These are phyloP conservation scores for Perccottus glenii DNA, from an alignment of 2,113 vertebrate genomes.

Conservation along the genomic window DNA sequence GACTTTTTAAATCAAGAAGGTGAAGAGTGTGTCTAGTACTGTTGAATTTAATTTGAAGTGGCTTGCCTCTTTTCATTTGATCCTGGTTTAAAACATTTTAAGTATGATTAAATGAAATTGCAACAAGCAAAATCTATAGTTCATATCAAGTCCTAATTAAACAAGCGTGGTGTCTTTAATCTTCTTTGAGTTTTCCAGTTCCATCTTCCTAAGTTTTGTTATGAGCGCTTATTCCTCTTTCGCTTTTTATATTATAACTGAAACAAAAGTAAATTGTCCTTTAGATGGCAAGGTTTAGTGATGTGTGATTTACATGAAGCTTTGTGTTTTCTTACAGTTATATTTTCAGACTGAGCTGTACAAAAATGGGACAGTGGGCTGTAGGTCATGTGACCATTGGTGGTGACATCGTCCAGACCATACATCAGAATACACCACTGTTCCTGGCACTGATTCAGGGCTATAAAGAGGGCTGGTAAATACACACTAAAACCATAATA, in stretches of 20 bases:
- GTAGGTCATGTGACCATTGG: conserved; percentile 84
- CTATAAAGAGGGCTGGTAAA: conserved; percentile 83
- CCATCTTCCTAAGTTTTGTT: too few species aligned
- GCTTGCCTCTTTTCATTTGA: background rate
- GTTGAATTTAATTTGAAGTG: conserved; percentile 2
- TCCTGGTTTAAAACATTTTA: too few species aligned
- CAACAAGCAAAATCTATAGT: too few species aligned
- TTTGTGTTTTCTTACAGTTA: conserved; percentile 73
- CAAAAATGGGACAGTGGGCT: conserved; percentile 88
- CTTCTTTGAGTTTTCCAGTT: too few species aligned
- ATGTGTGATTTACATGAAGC: background rate
- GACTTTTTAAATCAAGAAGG: background rate
- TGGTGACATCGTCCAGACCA: conserved; percentile 84
- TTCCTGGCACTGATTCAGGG: conserved; percentile 83
- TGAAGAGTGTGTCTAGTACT: background rate
- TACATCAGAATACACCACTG: conserved; percentile 81
- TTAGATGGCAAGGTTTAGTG: too few species aligned
- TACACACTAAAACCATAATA: background rate
- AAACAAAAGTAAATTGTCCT: too few species aligned
- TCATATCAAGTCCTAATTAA: too few species aligned
- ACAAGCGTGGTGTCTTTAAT: too few species aligned
- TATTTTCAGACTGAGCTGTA: conserved; percentile 89
- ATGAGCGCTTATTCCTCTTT: too few species aligned
- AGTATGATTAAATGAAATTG: too few species aligned
- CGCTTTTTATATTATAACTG: too few species aligned